A percentile compares a stretch with the other conserved stretches of the same genome.
Conservation (phyloP, 2,888 invertebrate genomes). For the Polyploca ridens region DNA sequence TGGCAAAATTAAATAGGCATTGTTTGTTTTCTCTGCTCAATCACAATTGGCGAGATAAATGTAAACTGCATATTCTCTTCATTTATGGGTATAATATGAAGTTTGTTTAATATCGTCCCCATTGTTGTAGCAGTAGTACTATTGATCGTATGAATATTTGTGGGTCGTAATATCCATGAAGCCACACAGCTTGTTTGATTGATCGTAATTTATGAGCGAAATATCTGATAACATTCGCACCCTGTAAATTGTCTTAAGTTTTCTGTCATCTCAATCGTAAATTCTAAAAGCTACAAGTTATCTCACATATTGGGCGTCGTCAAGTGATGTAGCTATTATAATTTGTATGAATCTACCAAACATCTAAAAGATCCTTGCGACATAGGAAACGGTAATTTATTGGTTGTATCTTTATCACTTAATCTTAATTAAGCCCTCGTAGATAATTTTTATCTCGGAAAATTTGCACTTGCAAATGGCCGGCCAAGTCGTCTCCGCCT, state of each 20-base stretch:
- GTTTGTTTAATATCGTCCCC: not conserved
- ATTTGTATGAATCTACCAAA: conserved; percentile 2
- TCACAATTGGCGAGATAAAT: conserved; percentile 33
- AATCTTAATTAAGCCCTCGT: conserved; percentile 69
- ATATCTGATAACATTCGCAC: not conserved
- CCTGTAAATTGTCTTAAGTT: not conserved
- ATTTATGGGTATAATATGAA: not conserved
- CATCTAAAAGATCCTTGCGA: conserved; percentile 8
- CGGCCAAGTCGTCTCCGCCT: conserved; percentile 63
- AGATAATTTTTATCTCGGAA: conserved; percentile 81
- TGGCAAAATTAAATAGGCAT: conserved; percentile 31
- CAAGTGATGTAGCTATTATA: not conserved
- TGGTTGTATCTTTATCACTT: conserved; percentile 57
- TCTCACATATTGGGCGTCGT: not conserved
- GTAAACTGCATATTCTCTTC: conserved; percentile 12
- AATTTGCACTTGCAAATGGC: conserved; percentile 81
- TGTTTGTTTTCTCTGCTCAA: conserved; percentile 44
- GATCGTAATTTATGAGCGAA: not conserved
- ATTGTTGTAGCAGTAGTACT: not conserved
- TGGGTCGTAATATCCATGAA: not conserved
- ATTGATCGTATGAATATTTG: not conserved
- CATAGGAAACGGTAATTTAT: conserved; percentile 34
- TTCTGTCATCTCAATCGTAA: not conserved
- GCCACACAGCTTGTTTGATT: not conserved
- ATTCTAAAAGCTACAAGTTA: not conserved